These are phyloP conservation scores for Listronotus bonariensis DNA, from an alignment of 1,140 invertebrate genomes.

Conservation along the genomic window DNA sequence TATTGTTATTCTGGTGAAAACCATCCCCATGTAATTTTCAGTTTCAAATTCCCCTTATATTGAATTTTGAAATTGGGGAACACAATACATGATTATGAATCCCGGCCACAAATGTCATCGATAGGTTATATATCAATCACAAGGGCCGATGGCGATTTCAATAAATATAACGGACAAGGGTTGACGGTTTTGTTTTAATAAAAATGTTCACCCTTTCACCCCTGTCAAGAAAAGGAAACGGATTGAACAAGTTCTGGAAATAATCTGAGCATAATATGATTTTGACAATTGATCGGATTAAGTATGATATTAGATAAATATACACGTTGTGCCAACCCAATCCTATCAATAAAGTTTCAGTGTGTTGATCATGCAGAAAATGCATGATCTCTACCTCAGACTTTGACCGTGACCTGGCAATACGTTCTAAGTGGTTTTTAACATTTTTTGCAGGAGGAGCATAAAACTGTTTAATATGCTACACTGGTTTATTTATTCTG, in stretches of 20 bases:
- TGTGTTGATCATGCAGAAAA: no score
- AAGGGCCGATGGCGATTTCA: slow-evolving; percentile 20
- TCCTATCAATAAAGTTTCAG: no score
- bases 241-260: slow-evolving; percentile 13
- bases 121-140: slow-evolving; percentile 35
- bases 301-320: background rate
- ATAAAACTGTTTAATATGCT: no score
- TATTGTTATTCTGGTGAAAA: slow-evolving; percentile 30
- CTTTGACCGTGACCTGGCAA: no score
- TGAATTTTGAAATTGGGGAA: slow-evolving; percentile 35
- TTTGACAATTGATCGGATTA: slow-evolving; percentile 3
- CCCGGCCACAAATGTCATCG: slow-evolving; percentile 31
- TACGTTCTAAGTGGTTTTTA: no score
- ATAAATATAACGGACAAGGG: slow-evolving; percentile 15
- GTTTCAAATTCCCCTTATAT: slow-evolving; percentile 30
- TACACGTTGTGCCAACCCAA: no score
- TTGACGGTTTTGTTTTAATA: slow-evolving; percentile 23
- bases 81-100: slow-evolving; percentile 38
- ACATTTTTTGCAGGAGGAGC: no score
- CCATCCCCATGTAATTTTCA: slow-evolving; percentile 34
- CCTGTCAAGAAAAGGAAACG: slow-evolving; percentile 11
- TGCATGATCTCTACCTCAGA: no score
- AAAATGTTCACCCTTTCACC: slow-evolving; percentile 21
- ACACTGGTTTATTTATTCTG: no score
- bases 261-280: slow-evolving; percentile 13